Evolutionary conservation across 2,113 vertebrate species (phyloP), one percentile per base, ranked within the genome.

Genomic region (Microtus ochrogaster): DNA sequence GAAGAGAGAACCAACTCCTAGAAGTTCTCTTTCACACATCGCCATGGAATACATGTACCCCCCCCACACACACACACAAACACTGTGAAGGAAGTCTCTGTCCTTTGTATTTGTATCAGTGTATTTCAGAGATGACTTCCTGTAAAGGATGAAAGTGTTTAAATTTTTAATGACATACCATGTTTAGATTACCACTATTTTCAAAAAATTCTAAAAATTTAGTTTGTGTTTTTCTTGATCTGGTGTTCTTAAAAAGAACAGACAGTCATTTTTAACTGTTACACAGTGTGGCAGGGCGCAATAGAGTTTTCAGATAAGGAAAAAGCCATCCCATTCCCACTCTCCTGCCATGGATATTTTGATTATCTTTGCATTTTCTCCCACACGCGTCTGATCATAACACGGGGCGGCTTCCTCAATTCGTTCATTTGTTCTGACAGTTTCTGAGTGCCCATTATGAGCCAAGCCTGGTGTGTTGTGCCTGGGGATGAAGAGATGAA

Each of bases 141-240:
- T 88, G 65, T 39, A 73, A 79, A 88, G 47, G 87, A 11, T 47
- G 39, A 44, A 70, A 88, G 47, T 12, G 26, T 39, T 84, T 85
- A 83, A 74, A 87, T 89, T 77, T 94, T 90, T 86, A 83, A 84
- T n/a, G 39, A 28, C 41, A 30, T 63, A 44, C 58, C 22, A 58
- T 44, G 28, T 84, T 97, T 96, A 88, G 26, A 55, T 92, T 87
- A 33, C 74, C 52, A 12, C 68, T 91, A 52, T 82, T 90, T 83
- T 74, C 70, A 93, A 47, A 78, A 87, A 79, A 93, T 90, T 93
- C 68, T 76, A 4, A 83, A 79, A 5, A 55, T 89, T 82, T 77
- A 47, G 47, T 47, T 86, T 95, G 13, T 87, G 30, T 47, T 92
- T 94, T 92, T 58, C 82, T 86, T 65, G n/a, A 61, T 83, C 55